A percentile compares a stretch with the other conserved stretches of the same genome.
phyloP scores from a whole-genome alignment of 2,113 vertebrate genomes.

The Eolophus roseicapilla region DNA sequence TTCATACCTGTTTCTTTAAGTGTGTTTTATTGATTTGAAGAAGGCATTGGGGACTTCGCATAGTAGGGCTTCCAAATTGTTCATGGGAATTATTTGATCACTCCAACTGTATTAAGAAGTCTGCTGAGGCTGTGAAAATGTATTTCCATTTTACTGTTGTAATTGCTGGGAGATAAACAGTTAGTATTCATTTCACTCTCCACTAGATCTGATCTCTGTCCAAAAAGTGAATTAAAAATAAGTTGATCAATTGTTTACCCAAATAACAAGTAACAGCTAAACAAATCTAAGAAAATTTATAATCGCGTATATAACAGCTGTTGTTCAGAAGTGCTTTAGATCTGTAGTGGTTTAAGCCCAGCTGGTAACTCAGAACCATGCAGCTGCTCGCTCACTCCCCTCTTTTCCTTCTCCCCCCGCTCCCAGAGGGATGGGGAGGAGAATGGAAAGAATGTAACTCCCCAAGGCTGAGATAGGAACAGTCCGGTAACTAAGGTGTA shows the following conservation, averaged over 20 bases:
- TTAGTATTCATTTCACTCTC: constrained; percentile 28
- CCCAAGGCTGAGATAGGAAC: neutral
- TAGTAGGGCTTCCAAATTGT: neutral
- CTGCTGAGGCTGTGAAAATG: constrained; percentile 16
- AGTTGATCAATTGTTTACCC: constrained; percentile 6
- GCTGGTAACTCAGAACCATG: neutral
- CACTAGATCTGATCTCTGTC: neutral
- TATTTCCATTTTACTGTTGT: constrained; percentile 2
- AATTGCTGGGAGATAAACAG: constrained; percentile 39
- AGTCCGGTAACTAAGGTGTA: neutral
- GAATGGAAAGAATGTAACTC: neutral
- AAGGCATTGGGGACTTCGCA: neutral
- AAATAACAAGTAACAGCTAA: constrained; percentile 16
- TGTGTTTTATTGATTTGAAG: neutral
- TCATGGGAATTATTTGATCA: constrained; percentile 1
- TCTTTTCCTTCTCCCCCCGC: neutral
- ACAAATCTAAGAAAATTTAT: neutral
- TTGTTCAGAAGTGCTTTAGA: neutral
- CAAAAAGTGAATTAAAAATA: constrained; percentile 37
- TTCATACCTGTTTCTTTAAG: neutral
- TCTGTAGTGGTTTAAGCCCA: neutral
- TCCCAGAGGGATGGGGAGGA: neutral
- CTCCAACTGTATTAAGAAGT: constrained; percentile 3
- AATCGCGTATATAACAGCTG: neutral
- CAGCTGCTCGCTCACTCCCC: neutral